Conservation (phyloP, 2,113 vertebrate genomes). For the Embiotoca jacksoni region DNA sequence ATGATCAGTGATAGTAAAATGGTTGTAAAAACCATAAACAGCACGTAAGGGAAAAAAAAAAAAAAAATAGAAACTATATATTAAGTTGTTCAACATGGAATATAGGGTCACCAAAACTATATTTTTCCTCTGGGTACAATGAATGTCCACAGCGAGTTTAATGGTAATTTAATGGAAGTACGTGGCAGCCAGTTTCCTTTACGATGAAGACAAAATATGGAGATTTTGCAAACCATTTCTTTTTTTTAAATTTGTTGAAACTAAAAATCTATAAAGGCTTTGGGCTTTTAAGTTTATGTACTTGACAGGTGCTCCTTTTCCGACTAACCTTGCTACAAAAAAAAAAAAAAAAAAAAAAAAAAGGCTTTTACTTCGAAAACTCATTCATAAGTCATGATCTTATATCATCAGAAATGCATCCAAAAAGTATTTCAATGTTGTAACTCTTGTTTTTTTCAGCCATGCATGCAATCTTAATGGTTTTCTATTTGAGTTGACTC, state of each 20-base stretch:
- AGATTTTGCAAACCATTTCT: background rate
- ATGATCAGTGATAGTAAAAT: too few relatives aligned
- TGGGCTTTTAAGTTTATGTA: background rate
- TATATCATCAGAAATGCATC: conserved; percentile 46
- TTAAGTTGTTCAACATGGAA: too few relatives aligned
- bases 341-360: conserved; percentile 49
- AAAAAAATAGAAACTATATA: too few relatives aligned
- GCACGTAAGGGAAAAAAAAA: too few relatives aligned
- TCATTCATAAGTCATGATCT: conserved; percentile 51
- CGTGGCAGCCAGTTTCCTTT: too few relatives aligned
- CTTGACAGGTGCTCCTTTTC: background rate
- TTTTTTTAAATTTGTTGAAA: too few relatives aligned
- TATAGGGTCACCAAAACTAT: too few relatives aligned
- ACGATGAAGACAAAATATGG: background rate
- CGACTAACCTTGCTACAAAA: background rate
- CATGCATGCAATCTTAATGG: conserved; percentile 57
- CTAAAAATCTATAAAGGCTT: background rate
- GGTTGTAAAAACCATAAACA: too few relatives aligned
- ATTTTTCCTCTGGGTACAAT: too few relatives aligned
- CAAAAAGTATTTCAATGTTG: conserved; percentile 44
- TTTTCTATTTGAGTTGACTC: conserved; percentile 20
- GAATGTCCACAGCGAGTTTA: too few relatives aligned
- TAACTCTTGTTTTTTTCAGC: conserved; percentile 39
- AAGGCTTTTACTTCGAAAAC: conserved; percentile 23
- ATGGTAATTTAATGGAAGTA: too few relatives aligned